A percentile compares a stretch with the other conserved stretches of the same genome.
Conservation (phyloP, 2,888 invertebrate species). For the Molanna angustata region DNA sequence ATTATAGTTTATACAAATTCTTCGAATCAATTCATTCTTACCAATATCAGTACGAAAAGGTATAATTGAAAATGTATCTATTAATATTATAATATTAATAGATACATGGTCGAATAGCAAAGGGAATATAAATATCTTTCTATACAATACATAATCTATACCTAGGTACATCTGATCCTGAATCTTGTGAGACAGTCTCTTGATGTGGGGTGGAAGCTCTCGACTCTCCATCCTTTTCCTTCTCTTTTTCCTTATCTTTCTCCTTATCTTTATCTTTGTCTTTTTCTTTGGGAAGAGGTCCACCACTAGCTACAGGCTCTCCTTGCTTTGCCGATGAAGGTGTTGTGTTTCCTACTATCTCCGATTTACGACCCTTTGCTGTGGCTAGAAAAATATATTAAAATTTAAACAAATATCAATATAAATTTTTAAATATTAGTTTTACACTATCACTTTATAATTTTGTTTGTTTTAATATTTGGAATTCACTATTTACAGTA, state of each 20-base stretch:
- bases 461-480: too few relatives aligned
- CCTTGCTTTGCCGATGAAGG: slow-evolving; percentile 42
- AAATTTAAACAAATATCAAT: too few relatives aligned
- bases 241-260: slow-evolving; percentile 46
- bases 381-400: slow-evolving; percentile 45
- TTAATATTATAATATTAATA: too few relatives aligned
- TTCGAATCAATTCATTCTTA: too few relatives aligned
- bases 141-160: too few relatives aligned
- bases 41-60: too few relatives aligned
- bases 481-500: too few relatives aligned
- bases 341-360: slow-evolving; percentile 40
- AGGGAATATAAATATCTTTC: too few relatives aligned
- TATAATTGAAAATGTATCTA: too few relatives aligned
- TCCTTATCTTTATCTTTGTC: slow-evolving; percentile 27
- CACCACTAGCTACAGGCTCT: slow-evolving; percentile 46
- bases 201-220: slow-evolving; percentile 64
- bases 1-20: too few relatives aligned
- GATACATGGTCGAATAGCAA: too few relatives aligned
- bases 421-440: not conserved
- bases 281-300: slow-evolving; percentile 36
- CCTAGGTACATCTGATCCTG: slow-evolving; percentile 54
- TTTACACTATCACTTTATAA: too few relatives aligned
- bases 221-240: slow-evolving; percentile 49
- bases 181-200: slow-evolving; percentile 50
- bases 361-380: slow-evolving; percentile 51